Evolutionary conservation across 2,797 vertebrate genomes (phyloP), one percentile per base, ranked within the genome.

Genomic region (Peromyscus eremicus): DNA sequence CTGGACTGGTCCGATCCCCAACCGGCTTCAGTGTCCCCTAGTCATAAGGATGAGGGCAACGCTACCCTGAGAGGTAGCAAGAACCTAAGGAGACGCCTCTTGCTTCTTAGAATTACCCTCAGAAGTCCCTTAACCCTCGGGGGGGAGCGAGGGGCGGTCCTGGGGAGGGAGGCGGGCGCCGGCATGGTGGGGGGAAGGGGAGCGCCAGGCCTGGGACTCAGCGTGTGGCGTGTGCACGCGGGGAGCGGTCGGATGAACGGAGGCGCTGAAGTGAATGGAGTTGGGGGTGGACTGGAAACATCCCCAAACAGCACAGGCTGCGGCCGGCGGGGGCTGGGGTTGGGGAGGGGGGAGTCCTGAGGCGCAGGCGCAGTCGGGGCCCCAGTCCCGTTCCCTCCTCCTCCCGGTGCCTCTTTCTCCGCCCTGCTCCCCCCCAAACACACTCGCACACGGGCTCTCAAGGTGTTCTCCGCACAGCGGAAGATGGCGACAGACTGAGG

Each of bases 401-500:
- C 97, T 97, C 97, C 97, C 89, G 70, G 94, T 82, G 97, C 96
- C 96, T 97, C 60, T 97, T 97, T 97, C 98, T 97, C 97, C 97
- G 97, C 96, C 96, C 97, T 86, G 94, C 98, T 98, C 97, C 97
- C 97, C 97, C 96, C 96, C 94, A 97, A 98, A 97, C 98, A 96
- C 98, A 98, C 97, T 98, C 97, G 96, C 98, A 97, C 98, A 90
- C 96, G 88, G 98, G 98, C 98, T 98, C 98, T 98, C 98, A 98
- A 99, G 98, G 99, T 98, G 98, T 98, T 98, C 98, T 98, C 98
- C 75, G 98, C 98, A 98, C 98, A 98, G 98, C 98, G 98, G 99
- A 99, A 99, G 99, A 99, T 99, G 99, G 99, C 99, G 99, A 98
- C 99, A 98, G 99, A 97, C 97, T 99, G 98, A 98, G 98, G 98